Conservation (phyloP, 2,113 vertebrate species). For the Donacobius atricapilla region DNA sequence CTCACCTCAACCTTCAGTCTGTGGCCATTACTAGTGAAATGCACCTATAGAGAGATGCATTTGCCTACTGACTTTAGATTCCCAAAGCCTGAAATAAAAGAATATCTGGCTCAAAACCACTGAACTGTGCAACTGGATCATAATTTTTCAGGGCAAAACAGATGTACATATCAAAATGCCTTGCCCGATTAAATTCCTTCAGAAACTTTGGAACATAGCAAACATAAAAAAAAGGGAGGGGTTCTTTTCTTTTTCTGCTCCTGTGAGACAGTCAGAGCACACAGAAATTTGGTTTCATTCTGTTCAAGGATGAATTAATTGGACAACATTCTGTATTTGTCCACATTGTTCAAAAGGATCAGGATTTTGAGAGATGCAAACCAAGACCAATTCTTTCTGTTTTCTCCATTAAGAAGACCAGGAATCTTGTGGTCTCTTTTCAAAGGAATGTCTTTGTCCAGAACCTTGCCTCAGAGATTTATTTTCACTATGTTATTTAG, state of each 20-base stretch:
- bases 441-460: conserved; percentile 48
- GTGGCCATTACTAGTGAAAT: neutral
- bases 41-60: neutral
- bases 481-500: conserved; percentile 41
- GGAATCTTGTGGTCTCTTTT: conserved; percentile 57
- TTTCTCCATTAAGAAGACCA: conserved; percentile 49
- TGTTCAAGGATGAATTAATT: neutral
- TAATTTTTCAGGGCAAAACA: neutral
- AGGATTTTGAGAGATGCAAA: neutral
- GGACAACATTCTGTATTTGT: neutral
- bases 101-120: neutral
- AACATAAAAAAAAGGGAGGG: neutral
- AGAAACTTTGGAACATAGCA: neutral
- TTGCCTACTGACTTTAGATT: neutral
- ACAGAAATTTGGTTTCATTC: conserved; percentile 5
- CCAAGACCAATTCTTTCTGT: conserved; percentile 5
- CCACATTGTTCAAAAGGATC: conserved; percentile 19
- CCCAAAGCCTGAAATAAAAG: neutral
- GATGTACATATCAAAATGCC: neutral
- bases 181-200: neutral
- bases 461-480: conserved; percentile 45
- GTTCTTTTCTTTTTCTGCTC: neutral
- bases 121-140: neutral
- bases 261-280: neutral
- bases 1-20: neutral